phyloP scores from a whole-genome alignment of 2,888 invertebrate species.

The Drosophila kambysellisi region DNA sequence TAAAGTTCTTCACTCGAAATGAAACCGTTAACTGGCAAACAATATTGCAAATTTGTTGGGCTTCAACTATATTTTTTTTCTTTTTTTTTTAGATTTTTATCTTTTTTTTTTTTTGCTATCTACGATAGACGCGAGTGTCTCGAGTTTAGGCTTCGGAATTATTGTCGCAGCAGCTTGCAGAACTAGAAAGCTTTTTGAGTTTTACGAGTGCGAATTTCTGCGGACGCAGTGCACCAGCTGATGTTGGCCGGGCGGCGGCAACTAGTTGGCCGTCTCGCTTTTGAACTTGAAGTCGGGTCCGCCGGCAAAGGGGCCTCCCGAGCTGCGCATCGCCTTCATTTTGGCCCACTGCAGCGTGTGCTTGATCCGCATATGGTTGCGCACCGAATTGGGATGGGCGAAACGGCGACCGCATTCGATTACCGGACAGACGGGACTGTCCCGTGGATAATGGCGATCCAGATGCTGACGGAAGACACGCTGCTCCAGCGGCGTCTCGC shows the following conservation, averaged over 20 bases:
- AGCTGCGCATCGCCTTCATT: constrained; percentile 89
- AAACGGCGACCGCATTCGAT: constrained; percentile 90
- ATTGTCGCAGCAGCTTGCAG: constrained; percentile 70
- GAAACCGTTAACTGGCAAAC: constrained; percentile 20
- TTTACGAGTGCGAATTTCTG: constrained; percentile 55
- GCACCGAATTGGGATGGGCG: constrained; percentile 93
- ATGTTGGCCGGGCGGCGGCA: constrained; percentile 7
- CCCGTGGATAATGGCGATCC: constrained; percentile 93
- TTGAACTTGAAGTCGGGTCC: constrained; percentile 85
- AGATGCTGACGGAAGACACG: constrained; percentile 91
- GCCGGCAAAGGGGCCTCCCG: constrained; percentile 85
- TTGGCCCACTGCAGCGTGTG: constrained; percentile 93
- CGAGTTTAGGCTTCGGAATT: constrained; percentile 63
- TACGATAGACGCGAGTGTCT: constrained; percentile 72
- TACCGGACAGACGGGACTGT: constrained; percentile 93
- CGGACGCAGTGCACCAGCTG: constrained; percentile 25
- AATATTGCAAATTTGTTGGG: neutral
- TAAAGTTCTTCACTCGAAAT: neutral
- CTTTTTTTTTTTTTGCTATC: constrained; percentile 55
- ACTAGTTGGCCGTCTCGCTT: constrained; percentile 79
- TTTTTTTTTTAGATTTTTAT: neutral
- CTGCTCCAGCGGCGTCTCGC: constrained; percentile 88
- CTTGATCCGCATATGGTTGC: constrained; percentile 94
- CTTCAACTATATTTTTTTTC: neutral
- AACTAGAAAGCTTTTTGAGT: constrained; percentile 69